Conservation (phyloP, 2,888 invertebrate genomes). For the Netelia virgata region DNA sequence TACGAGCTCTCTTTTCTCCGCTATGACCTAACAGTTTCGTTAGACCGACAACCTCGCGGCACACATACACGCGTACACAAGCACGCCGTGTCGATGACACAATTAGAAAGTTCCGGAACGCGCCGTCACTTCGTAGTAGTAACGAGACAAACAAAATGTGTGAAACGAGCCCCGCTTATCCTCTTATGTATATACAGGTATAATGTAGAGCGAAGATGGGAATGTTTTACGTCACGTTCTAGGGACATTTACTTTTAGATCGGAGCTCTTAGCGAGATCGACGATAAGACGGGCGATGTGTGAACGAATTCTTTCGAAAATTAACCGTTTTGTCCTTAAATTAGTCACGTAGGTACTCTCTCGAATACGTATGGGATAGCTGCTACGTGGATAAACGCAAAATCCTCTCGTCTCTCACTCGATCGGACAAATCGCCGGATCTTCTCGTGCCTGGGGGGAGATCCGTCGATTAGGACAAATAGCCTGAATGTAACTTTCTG, state of each 20-base stretch:
- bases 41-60: constrained; percentile 23
- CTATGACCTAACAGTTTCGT: constrained; percentile 66
- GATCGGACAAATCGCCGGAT: constrained; percentile 29
- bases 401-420: constrained; percentile 14
- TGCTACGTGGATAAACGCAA: not conserved
- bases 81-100: constrained; percentile 52
- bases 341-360: constrained; percentile 12
- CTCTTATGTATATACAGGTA: too few relatives aligned
- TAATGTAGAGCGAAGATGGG: too few relatives aligned
- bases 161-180: too few relatives aligned
- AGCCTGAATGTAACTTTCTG: constrained; percentile 18
- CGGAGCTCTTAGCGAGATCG: too few relatives aligned
- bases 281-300: too few relatives aligned
- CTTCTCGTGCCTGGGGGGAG: constrained; percentile 3
- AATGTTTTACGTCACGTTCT: too few relatives aligned
- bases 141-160: not conserved
- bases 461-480: constrained; percentile 59
- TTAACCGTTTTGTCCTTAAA: not conserved
- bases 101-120: constrained; percentile 66
- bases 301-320: too few relatives aligned
- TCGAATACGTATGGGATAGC: not conserved
- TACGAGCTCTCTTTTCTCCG: constrained; percentile 5
- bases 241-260: too few relatives aligned
- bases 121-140: not conserved
- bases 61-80: not conserved